phyloP scores from a whole-genome alignment of 2,888 invertebrate species.

The Cosmia pyralina region DNA sequence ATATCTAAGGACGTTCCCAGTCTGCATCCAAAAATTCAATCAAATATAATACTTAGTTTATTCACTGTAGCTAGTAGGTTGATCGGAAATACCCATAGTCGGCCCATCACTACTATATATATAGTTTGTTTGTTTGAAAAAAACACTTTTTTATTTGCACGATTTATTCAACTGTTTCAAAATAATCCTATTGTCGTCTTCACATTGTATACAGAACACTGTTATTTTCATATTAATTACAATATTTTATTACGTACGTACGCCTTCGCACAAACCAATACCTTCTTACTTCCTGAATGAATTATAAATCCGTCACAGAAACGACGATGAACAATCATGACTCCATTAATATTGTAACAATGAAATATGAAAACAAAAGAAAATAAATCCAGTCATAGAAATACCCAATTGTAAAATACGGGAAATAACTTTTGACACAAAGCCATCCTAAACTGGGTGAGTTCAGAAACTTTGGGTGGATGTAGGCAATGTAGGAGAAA shows the following conservation, averaged over 20 bases:
- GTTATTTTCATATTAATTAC: not conserved
- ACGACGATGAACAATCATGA: not conserved
- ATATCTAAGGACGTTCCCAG: too few relatives aligned
- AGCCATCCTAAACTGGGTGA: conserved; percentile 60
- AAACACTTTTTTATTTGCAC: too few relatives aligned
- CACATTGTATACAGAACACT: not conserved
- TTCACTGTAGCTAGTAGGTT: not conserved
- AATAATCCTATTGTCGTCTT: not conserved
- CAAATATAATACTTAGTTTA: too few relatives aligned
- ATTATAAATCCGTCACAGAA: not conserved
- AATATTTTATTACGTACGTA: not conserved
- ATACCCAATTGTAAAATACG: conserved; percentile 62
- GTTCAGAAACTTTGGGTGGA: conserved; percentile 59
- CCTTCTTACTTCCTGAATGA: not conserved
- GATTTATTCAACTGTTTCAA: not conserved
- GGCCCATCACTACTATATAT: too few relatives aligned
- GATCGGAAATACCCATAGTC: not conserved
- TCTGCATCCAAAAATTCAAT: too few relatives aligned
- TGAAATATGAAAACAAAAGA: conserved; percentile 39
- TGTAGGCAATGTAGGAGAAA: conserved; percentile 65
- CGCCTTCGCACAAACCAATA: not conserved
- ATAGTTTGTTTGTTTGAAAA: not conserved
- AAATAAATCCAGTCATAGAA: conserved; percentile 39
- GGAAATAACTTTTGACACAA: conserved; percentile 62
- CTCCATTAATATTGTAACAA: not conserved